Percentiles rank a stretch among this genome's conserved stretches.
These are phyloP conservation scores for Oligia strigilis DNA, from an alignment of 2,888 invertebrate species.

Conservation along the genomic window DNA sequence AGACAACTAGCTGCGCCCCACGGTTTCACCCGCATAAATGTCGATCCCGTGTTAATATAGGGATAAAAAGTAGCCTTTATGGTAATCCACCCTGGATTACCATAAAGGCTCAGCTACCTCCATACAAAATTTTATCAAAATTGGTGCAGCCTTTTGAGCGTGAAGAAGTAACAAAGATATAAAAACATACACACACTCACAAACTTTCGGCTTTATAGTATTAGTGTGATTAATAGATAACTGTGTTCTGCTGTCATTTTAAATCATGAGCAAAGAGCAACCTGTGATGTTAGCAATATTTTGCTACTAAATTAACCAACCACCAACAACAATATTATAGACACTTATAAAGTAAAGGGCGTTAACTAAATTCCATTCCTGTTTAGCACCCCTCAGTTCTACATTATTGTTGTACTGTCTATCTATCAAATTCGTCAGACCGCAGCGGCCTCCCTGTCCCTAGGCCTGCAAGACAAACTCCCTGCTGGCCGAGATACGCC, in stretches of 20 bases:
- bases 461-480: slow-evolving; percentile 62
- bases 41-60: no score
- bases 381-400: not conserved
- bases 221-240: not conserved
- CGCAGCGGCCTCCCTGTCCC: slow-evolving; percentile 25
- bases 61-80: no score
- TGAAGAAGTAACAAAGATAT: no score
- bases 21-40: no score
- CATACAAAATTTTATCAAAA: no score
- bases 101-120: no score
- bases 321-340: not conserved
- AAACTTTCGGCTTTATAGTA: no score
- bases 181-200: no score
- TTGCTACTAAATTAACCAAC: not conserved
- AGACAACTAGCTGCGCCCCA: no score
- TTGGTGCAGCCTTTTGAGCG: no score
- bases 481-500: slow-evolving; percentile 63
- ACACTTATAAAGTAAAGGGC: not conserved
- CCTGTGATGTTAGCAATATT: not conserved
- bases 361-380: not conserved
- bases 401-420: no score
- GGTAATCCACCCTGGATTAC: no score
- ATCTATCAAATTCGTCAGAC: slow-evolving; percentile 17
- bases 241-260: not conserved
- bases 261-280: not conserved